Evolutionary conservation across 1,140 invertebrate species (phyloP).

Genomic region (Luehdorfia chinensis): DNA sequence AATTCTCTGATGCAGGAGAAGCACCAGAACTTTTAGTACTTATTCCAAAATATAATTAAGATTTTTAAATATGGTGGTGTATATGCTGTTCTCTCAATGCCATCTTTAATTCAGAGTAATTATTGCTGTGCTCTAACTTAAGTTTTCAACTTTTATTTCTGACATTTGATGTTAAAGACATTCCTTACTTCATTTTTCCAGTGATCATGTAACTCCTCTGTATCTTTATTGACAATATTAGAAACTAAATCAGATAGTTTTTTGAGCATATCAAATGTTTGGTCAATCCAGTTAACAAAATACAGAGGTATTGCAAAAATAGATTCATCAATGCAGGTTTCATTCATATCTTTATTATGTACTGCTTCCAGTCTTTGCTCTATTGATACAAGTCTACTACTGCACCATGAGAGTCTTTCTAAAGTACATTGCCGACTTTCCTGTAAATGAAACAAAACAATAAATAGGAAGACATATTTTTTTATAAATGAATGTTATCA

Average conservation of each 20-base stretch:
- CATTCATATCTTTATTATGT: conserved; percentile 11
- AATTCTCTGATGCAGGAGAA: no score
- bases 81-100: no score
- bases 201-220: conserved; percentile 24
- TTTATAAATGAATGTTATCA: background rate
- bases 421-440: conserved; percentile 52
- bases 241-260: conserved; percentile 50
- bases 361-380: conserved; percentile 31
- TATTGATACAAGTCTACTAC: conserved; percentile 44
- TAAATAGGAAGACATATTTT: background rate
- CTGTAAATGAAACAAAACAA: conserved; percentile 32
- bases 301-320: conserved; percentile 49
- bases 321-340: conserved; percentile 31
- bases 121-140: no score
- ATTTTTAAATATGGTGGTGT: no score
- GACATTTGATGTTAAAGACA: no score
- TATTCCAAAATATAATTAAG: no score
- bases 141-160: no score
- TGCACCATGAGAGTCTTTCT: conserved; percentile 58
- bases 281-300: conserved; percentile 72
- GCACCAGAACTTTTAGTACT: no score
- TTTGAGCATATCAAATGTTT: conserved; percentile 59
- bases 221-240: conserved; percentile 42
- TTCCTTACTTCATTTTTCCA: conserved; percentile 57
- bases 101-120: no score